A percentile compares a stretch with the other conserved stretches of the same genome.
These are phyloP conservation scores for Dermatemys mawii DNA, from an alignment of 2,113 vertebrate species.

Conservation along the genomic window DNA sequence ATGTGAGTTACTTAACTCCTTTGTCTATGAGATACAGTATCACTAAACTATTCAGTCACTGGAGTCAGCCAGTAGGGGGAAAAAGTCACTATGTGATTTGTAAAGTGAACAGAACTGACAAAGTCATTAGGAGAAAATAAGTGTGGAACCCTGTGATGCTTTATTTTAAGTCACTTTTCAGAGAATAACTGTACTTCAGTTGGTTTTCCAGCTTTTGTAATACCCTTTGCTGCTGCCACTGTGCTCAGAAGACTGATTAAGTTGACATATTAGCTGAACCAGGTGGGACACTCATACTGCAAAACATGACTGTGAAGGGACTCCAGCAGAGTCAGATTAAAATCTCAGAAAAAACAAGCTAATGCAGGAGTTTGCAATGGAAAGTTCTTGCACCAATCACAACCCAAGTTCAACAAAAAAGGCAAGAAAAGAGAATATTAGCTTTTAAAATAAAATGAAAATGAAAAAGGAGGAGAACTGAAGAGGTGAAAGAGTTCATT, in stretches of 20 bases:
- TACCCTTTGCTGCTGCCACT: not conserved
- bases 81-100: not conserved
- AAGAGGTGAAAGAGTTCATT: not conserved
- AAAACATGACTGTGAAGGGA: not conserved
- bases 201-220: not conserved
- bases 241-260: not conserved
- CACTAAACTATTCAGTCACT: not conserved
- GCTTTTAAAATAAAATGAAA: not conserved
- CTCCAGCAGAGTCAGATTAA: not conserved
- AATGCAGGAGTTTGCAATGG: not conserved
- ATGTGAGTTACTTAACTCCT: not conserved
- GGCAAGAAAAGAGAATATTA: not conserved
- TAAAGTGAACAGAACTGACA: not conserved
- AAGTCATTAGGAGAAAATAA: not conserved
- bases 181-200: not conserved
- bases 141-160: not conserved
- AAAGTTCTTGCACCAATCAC: not conserved
- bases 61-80: not conserved
- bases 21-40: not conserved
- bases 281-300: not conserved
- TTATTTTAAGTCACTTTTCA: not conserved
- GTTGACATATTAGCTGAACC: not conserved
- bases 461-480: not conserved
- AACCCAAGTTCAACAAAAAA: accelerated
- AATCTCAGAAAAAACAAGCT: not conserved